Base-by-base conservation (phyloP, 2,797 vertebrate genomes). In the Salmo trutta region DNA sequence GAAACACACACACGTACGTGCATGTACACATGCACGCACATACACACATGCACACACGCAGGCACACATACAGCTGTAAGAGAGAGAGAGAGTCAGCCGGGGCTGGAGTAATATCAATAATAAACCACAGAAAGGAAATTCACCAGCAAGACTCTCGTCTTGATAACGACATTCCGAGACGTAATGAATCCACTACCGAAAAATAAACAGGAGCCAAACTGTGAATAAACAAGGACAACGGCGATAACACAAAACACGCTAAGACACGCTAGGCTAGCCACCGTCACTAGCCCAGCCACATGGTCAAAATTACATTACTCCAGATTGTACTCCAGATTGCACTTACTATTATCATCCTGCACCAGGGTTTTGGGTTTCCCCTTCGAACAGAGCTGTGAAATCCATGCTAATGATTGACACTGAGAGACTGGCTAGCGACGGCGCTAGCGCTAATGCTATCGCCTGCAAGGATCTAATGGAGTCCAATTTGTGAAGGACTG, bases 231-330 rank as follows among this genome's bases (percentile, higher is more conserved):
- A 70, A 76, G 56, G 75, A 78, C 64, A 19, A 6, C 21, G 33
- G 31, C 66, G 74, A 70, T 70, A 74, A 53, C 14, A 51, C 24
- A 70, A 69, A 74, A 53, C 14, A 59, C 36, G 14, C 33, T 16
- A 68, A 31, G 53, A 56, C 71, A 56, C 6, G 71, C 51, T 27
- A 21, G 47, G 41, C 51, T 64, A 41, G 56, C 31, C 56, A 5
- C 31, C 21, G 4, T 16, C 19, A 33, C 52, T 29, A 3, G 78
- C 79, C 82, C 82, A 79, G 87, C 89, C 89, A 90, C 83, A 83
- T 88, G 90, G 82, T 87, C 83, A 85, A 91, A 91, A 92, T 91
- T 86, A 91, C 86, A 88, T 84, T 85, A 91, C 91, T 92, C 92
- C 88, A 90, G 77, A 88, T 90, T 74, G 89, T 91, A 94, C 91